Base-by-base conservation (phyloP, 2,797 vertebrate species). In the Acipenser transmontanus region DNA sequence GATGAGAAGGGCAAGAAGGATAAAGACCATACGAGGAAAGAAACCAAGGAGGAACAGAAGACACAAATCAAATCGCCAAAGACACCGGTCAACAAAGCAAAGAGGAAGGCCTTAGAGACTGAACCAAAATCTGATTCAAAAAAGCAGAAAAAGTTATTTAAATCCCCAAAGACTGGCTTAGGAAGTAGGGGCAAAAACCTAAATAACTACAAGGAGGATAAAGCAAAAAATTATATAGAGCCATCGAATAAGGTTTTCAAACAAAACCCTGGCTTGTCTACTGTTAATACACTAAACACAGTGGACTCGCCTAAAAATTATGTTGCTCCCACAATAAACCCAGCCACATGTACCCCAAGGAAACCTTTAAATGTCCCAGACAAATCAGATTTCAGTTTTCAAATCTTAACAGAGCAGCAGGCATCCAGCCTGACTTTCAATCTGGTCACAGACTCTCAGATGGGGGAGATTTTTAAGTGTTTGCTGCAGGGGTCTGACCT, bases 401-500 rank as follows among this genome's bases (percentile, higher is more conserved):
- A 97, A 69, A 91, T 94, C 60, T 93, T 96, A 49, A 97, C 94
- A 1, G 94, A 96, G 56, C 94, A 96, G 11, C 95, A 97, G 68
- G 84, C 95, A 0, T 94, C 95, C 68, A 95, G 93, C 76, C 86
- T 98, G 59, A 98, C 97, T 0, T 99, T 97, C 81, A 96, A 97
- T 82, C 85, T 98, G 69, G 95, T 95, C 1, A 93, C 92, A 67
- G 97, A 99, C 85, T 92, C 94, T 72, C 95, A 98, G 66, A 99
- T 99, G 97, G 96, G 95, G 65, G 97, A 98, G 69, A 95, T 99
- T 75, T 99, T 99, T 79, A 96, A 95, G 80, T 96, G 93, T 78
- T 92, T 99, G 59, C 77, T 99, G 71, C 94, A 98, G 75, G 95
- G 94, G 13, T 92, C 94, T 1, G 95, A 96, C 81, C 83, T 96